phyloP scores from a whole-genome alignment of 2,888 invertebrate genomes.

The Macrophya alboannulata region DNA sequence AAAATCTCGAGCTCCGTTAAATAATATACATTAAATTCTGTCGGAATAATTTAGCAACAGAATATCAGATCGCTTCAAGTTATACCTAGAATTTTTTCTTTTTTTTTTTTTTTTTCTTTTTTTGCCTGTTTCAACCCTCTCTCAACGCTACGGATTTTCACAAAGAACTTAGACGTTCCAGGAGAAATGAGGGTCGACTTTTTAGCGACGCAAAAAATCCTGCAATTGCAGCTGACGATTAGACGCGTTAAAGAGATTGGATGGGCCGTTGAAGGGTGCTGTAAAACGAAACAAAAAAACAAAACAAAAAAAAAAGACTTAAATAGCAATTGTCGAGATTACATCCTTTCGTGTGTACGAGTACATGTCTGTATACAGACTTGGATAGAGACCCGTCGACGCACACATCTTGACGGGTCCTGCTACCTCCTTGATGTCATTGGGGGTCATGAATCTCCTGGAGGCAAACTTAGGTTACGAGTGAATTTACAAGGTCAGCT shows the following conservation, averaged over 20 bases:
- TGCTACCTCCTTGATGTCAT: neutral
- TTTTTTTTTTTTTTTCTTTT: no score
- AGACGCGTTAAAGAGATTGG: conserved; percentile 43
- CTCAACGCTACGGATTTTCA: neutral
- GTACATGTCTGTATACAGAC: neutral
- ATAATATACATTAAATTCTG: neutral
- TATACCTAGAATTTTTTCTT: neutral
- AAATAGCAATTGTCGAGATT: conserved; percentile 42
- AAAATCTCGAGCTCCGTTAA: neutral
- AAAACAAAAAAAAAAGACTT: neutral
- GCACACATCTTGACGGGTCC: conserved; percentile 8
- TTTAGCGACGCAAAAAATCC: neutral
- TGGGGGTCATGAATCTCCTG: conserved; percentile 20
- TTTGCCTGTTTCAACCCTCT: no score
- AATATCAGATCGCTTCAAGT: neutral
- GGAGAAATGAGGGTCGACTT: neutral
- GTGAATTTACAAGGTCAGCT: conserved; percentile 50
- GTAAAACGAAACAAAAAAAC: neutral
- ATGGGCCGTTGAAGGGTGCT: conserved; percentile 34
- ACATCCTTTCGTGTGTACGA: neutral
- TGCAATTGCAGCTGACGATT: conserved; percentile 44
- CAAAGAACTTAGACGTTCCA: neutral
- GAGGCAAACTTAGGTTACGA: conserved; percentile 42
- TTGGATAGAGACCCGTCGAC: neutral
- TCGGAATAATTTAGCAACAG: neutral